phyloP scores from a whole-genome alignment of 2,888 invertebrate species.

The Watsonalla cultraria region DNA sequence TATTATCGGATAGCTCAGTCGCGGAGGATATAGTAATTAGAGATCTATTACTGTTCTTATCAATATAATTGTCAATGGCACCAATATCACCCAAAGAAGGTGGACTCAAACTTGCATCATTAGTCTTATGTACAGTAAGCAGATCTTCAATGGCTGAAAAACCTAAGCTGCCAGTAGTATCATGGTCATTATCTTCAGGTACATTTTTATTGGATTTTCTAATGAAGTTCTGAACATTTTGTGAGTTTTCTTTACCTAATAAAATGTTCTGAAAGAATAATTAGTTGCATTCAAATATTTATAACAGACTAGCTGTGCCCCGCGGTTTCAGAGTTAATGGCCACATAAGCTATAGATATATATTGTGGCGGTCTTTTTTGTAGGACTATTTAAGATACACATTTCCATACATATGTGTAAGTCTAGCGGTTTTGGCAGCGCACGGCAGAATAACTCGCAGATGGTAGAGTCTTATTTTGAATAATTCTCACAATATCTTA shows the following conservation, averaged over 20 bases:
- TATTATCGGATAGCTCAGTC: conserved; percentile 34
- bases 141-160: conserved; percentile 42
- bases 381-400: too few relatives aligned
- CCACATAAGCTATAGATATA: too few relatives aligned
- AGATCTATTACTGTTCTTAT: conserved; percentile 13
- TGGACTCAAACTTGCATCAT: conserved; percentile 11
- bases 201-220: conserved; percentile 12
- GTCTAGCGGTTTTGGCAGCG: too few relatives aligned
- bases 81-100: conserved; percentile 8
- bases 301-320: too few relatives aligned
- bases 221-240: conserved; percentile 20
- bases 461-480: too few relatives aligned
- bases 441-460: too few relatives aligned
- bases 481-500: too few relatives aligned
- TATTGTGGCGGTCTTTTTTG: too few relatives aligned
- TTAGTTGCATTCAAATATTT: background rate
- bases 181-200: conserved; percentile 13
- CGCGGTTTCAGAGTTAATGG: too few relatives aligned
- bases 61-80: conserved; percentile 5
- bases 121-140: conserved; percentile 11
- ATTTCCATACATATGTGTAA: too few relatives aligned
- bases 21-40: conserved; percentile 31
- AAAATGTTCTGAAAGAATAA: conserved; percentile 26
- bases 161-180: conserved; percentile 26
- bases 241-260: conserved; percentile 33